These are phyloP conservation scores for Pilophorus perplexus DNA, from an alignment of 2,888 invertebrate species.

Conservation along the genomic window DNA sequence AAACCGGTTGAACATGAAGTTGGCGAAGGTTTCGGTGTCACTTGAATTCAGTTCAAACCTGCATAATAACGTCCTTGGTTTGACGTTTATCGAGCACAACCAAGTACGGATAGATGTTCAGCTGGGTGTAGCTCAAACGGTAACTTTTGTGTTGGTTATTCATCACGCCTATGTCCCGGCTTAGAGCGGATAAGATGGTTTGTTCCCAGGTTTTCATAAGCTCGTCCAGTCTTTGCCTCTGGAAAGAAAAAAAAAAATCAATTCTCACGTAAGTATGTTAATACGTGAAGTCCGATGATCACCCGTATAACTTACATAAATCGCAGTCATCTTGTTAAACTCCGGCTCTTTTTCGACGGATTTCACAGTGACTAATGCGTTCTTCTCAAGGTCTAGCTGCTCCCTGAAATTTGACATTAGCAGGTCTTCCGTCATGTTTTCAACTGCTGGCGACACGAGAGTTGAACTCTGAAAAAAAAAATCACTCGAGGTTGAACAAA, in stretches of 20 bases:
- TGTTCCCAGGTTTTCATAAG: conserved; percentile 67
- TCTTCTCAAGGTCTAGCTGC: conserved; percentile 69
- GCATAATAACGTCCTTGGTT: conserved; percentile 55
- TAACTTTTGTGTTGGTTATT: conserved; percentile 60
- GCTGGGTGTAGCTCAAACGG: conserved; percentile 55
- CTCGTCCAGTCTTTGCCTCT: conserved; percentile 64
- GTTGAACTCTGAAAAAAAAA: conserved; percentile 38
- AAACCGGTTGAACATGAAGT: no score
- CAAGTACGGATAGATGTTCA: conserved; percentile 71
- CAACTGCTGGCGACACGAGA: conserved; percentile 55
- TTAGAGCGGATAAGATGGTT: conserved; percentile 63
- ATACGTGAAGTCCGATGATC: neutral
- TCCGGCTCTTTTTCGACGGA: conserved; percentile 59
- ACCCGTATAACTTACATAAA: conserved; percentile 58
- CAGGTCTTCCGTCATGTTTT: conserved; percentile 57
- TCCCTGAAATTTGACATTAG: conserved; percentile 59
- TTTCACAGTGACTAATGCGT: conserved; percentile 65
- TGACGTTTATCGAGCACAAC: conserved; percentile 58
- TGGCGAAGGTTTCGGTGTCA: no score
- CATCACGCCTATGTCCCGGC: conserved; percentile 66
- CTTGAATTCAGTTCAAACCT: no score
- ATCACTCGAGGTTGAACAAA: no score
- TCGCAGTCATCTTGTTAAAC: conserved; percentile 52
- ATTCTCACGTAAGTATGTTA: neutral
- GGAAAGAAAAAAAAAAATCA: conserved; percentile 43